These are phyloP conservation scores for Amblyjoppa proteus DNA, from an alignment of 2,888 invertebrate species.

Conservation along the genomic window DNA sequence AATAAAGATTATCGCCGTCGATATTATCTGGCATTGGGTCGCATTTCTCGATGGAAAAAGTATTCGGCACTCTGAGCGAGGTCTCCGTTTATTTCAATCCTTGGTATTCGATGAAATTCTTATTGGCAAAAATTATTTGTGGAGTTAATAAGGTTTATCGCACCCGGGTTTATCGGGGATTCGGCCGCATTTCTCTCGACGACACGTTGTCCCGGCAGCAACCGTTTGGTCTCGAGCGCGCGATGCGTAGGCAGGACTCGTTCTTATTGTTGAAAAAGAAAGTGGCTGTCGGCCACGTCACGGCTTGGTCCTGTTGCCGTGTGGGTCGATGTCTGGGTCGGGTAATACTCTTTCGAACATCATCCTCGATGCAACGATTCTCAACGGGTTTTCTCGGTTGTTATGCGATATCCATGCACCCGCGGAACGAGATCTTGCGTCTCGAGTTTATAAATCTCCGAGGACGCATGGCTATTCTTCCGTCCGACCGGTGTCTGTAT, in stretches of 20 bases:
- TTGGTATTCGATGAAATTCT: too few relatives aligned
- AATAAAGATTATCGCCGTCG: too few relatives aligned
- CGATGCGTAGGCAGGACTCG: constrained; percentile 70
- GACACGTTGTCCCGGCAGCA: constrained; percentile 36
- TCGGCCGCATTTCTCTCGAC: constrained; percentile 34
- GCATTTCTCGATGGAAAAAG: too few relatives aligned
- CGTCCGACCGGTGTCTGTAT: constrained; percentile 29
- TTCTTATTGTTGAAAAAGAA: constrained; percentile 72
- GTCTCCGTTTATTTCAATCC: too few relatives aligned
- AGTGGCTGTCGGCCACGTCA: constrained; percentile 69
- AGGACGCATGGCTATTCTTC: constrained; percentile 7
- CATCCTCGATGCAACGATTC: constrained; percentile 47
- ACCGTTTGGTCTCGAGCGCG: constrained; percentile 9
- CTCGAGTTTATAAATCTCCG: constrained; percentile 55
- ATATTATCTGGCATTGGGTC: too few relatives aligned
- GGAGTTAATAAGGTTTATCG: constrained; percentile 35
- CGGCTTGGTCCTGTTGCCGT: constrained; percentile 56
- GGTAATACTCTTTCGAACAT: constrained; percentile 50
- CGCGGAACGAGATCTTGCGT: constrained; percentile 34
- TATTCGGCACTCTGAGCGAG: too few relatives aligned
- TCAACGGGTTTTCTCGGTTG: constrained; percentile 25
- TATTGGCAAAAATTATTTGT: not conserved
- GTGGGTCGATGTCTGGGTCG: constrained; percentile 61
- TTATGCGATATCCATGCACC: constrained; percentile 40
- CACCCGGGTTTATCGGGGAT: constrained; percentile 40